These are phyloP conservation scores for Salminus brasiliensis DNA, from an alignment of 2,113 vertebrate genomes.

Conservation along the genomic window DNA sequence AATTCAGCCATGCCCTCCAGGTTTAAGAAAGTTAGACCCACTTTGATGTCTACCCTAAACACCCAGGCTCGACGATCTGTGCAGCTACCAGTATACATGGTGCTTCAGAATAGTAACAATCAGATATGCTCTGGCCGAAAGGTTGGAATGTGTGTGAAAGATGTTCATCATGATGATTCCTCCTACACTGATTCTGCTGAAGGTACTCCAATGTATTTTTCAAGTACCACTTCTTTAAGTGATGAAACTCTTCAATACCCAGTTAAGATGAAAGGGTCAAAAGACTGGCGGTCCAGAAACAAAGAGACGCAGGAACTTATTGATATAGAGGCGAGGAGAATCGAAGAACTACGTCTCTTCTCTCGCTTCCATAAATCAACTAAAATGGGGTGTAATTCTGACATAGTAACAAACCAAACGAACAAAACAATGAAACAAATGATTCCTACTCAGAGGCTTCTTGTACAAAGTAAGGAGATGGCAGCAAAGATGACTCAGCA, in stretches of 20 bases:
- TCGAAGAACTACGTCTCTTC: conserved; percentile 71
- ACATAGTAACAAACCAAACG: conserved; percentile 56
- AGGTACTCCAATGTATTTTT: conserved; percentile 90
- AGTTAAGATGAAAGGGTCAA: conserved; percentile 66
- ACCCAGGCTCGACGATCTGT: conserved; percentile 79
- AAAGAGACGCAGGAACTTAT: conserved; percentile 58
- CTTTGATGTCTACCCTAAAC: conserved; percentile 80
- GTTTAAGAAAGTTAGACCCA: conserved; percentile 87
- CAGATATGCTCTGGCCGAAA: conserved; percentile 74
- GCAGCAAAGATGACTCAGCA: conserved; percentile 72
- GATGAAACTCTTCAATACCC: conserved; percentile 90
- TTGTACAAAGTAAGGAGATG: conserved; percentile 78
- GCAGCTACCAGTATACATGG: conserved; percentile 90
- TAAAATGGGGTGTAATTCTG: conserved; percentile 61
- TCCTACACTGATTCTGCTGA: conserved; percentile 89
- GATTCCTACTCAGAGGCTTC: conserved; percentile 71
- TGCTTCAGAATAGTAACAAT: conserved; percentile 82
- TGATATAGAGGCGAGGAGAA: conserved; percentile 68
- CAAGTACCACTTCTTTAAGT: conserved; percentile 88
- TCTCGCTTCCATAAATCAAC: conserved; percentile 78
- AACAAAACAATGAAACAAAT: conserved; percentile 68
- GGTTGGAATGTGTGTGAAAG: conserved; percentile 73
- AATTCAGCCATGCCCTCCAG: conserved; percentile 93
- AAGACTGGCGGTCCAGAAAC: conserved; percentile 68
- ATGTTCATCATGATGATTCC: conserved; percentile 82